These are phyloP conservation scores for Ophonus ardosiacus DNA, from an alignment of 2,888 invertebrate species.

Conservation along the genomic window DNA sequence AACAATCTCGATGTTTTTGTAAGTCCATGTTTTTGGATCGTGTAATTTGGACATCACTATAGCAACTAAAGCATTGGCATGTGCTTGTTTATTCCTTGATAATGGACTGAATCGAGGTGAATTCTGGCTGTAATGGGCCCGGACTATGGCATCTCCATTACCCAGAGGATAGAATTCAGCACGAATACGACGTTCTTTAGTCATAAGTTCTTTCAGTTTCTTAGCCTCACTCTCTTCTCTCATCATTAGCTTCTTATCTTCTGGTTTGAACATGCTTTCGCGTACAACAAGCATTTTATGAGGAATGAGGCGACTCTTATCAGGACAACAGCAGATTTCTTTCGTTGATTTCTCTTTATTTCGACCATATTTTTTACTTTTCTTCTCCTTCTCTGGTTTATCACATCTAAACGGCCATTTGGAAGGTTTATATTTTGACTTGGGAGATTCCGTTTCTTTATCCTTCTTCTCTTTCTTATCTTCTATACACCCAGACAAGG, in stretches of 20 bases:
- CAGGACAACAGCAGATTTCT: conserved; percentile 48
- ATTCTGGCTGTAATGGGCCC: conserved; percentile 74
- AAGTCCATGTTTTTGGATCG: conserved; percentile 78
- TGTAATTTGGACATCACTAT: conserved; percentile 78
- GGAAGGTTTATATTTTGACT: conserved; percentile 64
- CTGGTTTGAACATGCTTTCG: conserved; percentile 19
- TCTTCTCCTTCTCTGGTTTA: conserved; percentile 1
- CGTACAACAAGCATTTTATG: not conserved
- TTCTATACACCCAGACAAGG: conserved; percentile 7
- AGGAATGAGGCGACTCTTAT: conserved; percentile 16
- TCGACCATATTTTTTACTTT: not conserved
- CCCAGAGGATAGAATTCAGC: conserved; percentile 69
- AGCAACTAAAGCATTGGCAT: conserved; percentile 77
- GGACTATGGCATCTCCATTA: conserved; percentile 75
- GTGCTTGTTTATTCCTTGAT: conserved; percentile 76
- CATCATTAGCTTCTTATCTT: conserved; percentile 45
- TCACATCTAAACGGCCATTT: conserved; percentile 18
- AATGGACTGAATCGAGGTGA: conserved; percentile 74
- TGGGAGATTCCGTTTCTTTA: conserved; percentile 49
- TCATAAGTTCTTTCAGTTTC: conserved; percentile 73
- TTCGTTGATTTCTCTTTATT: conserved; percentile 25
- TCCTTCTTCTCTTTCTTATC: conserved; percentile 32
- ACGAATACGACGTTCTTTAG: conserved; percentile 73
- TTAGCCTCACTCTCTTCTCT: conserved; percentile 62
- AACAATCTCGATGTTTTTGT: conserved; percentile 77